These are phyloP conservation scores for Lithobius niger DNA, from an alignment of 1,140 invertebrate genomes.

Conservation along the genomic window DNA sequence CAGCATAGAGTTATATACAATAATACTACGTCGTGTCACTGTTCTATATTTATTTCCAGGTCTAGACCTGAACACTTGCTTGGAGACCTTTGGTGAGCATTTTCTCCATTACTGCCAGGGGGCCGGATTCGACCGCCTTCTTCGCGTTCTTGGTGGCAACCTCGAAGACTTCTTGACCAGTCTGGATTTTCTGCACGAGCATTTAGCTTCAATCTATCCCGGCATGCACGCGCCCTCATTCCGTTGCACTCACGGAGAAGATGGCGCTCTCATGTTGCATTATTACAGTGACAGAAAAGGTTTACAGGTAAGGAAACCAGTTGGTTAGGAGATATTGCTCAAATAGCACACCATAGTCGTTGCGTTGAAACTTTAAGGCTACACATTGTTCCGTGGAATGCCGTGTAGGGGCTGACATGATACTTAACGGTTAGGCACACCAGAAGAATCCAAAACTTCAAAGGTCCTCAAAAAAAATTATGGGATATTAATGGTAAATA, in stretches of 20 bases:
- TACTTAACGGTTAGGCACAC: no score
- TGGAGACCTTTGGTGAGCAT: slow-evolving; percentile 1
- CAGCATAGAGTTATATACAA: no score
- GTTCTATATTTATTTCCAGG: slow-evolving; percentile 1
- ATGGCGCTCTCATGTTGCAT: slow-evolving; percentile 28
- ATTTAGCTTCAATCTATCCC: slow-evolving; percentile 17
- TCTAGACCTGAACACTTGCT: slow-evolving; percentile 1
- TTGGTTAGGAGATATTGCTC: no score
- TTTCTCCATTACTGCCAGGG: slow-evolving; percentile 2
- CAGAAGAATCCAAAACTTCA: no score
- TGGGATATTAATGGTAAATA: no score
- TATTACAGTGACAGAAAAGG: slow-evolving; percentile 33
- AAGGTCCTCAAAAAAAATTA: no score
- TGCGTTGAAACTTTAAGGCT: no score
- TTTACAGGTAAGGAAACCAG: slow-evolving; percentile 14
- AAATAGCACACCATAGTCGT: no score
- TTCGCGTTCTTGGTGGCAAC: slow-evolving; percentile 62
- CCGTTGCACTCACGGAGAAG: slow-evolving; percentile 28
- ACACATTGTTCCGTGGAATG: no score
- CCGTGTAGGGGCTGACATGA: no score
- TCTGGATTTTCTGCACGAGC: slow-evolving; percentile 75
- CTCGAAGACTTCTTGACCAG: slow-evolving; percentile 69
- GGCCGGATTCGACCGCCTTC: slow-evolving; percentile 45
- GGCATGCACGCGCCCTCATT: slow-evolving; percentile 34
- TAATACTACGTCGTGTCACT: no score